Evolutionary conservation across 2,888 invertebrate species (phyloP).

Genomic region (Volucella bombylans): DNA sequence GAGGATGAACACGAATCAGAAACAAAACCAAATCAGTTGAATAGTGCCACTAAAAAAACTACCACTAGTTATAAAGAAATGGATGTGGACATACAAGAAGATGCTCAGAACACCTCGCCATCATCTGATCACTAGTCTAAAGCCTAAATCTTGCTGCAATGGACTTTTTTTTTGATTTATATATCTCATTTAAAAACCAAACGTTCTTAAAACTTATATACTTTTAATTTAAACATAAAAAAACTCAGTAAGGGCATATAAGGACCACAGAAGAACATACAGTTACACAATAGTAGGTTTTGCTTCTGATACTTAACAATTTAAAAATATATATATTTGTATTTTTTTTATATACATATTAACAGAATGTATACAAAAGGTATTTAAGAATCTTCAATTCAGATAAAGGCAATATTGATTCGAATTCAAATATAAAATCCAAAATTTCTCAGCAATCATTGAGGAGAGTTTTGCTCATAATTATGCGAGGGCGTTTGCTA

Average conservation of each 20-base stretch:
- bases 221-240: slow-evolving; percentile 39
- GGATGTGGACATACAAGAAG: slow-evolving; percentile 74
- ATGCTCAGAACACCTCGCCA: slow-evolving; percentile 73
- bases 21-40: slow-evolving; percentile 49
- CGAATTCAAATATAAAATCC: no score
- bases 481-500: no score
- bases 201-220: slow-evolving; percentile 40
- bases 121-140: slow-evolving; percentile 72
- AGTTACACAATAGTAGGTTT: slow-evolving; percentile 26
- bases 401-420: no score
- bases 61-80: slow-evolving; percentile 72
- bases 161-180: slow-evolving; percentile 53
- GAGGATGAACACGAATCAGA: slow-evolving; percentile 78
- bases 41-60: slow-evolving; percentile 65
- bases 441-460: no score
- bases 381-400: no score
- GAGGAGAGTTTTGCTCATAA: no score
- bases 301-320: background rate
- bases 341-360: slow-evolving; percentile 4
- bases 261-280: slow-evolving; percentile 28
- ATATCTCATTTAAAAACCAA: slow-evolving; percentile 60
- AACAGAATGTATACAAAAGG: background rate
- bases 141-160: slow-evolving; percentile 45
- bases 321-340: slow-evolving; percentile 2
- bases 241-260: slow-evolving; percentile 24